These are phyloP conservation scores for Odocoileus virginianus DNA, from an alignment of 2,113 vertebrate genomes.

Conservation along the genomic window DNA sequence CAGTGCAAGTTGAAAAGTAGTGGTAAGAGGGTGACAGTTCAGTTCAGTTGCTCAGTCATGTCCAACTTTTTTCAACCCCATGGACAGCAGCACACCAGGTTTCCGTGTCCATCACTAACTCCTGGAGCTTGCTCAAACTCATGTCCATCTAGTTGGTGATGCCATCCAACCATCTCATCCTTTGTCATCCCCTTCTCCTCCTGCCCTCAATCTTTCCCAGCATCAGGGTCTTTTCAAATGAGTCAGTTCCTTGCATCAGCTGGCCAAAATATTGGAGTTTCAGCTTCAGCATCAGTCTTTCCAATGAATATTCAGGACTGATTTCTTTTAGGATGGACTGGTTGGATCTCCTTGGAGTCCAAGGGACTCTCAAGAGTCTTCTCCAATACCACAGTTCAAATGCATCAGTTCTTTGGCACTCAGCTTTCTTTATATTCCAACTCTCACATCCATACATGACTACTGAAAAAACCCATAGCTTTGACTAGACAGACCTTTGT, in stretches of 20 bases:
- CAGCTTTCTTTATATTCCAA: not conserved
- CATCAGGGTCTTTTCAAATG: not conserved
- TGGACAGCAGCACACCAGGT: not conserved
- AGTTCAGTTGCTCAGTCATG: not conserved
- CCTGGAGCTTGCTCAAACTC: not conserved
- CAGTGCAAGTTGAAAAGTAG: not conserved
- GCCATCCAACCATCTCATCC: not conserved
- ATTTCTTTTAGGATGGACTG: not conserved
- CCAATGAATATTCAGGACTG: not conserved
- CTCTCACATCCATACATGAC: not conserved
- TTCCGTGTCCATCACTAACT: not conserved
- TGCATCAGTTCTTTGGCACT: not conserved
- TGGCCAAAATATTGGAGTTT: not conserved
- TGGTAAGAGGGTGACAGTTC: not conserved
- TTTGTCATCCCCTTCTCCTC: fast-evolving
- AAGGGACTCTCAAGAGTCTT: not conserved
- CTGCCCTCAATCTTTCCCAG: not conserved
- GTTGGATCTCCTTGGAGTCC: not conserved
- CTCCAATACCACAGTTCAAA: not conserved
- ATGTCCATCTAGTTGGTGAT: not conserved
- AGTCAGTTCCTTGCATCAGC: fast-evolving
- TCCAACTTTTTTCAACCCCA: not conserved
- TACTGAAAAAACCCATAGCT: not conserved
- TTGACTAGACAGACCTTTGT: not conserved
- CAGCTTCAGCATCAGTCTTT: not conserved